phyloP scores from a whole-genome alignment of 1,140 invertebrate genomes.

The Ditylenchus dipsaci region DNA sequence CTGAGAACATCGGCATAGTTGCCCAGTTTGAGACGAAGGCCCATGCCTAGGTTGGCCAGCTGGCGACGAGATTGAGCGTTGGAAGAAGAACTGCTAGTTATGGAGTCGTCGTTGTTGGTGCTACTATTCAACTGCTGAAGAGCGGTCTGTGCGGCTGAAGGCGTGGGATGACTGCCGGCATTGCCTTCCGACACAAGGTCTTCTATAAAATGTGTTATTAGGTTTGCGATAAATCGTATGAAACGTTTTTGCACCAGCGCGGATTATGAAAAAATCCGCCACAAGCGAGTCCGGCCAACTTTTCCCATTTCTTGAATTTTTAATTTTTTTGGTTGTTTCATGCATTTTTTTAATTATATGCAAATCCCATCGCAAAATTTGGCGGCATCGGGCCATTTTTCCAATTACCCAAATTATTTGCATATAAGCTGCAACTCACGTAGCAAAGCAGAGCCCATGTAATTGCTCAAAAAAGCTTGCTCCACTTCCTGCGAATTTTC shows the following conservation, averaged over 20 bases:
- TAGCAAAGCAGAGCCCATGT: neutral
- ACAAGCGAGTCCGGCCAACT: too few relatives aligned
- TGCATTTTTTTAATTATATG: too few relatives aligned
- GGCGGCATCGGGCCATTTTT: too few relatives aligned
- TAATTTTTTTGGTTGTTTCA: too few relatives aligned
- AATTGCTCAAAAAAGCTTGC: neutral
- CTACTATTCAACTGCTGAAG: neutral
- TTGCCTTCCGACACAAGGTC: neutral
- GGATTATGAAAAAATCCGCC: too few relatives aligned
- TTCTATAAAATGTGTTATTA: neutral
- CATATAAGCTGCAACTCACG: neutral
- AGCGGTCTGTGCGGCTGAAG: neutral
- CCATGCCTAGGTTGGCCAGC: neutral
- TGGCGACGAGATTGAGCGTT: neutral
- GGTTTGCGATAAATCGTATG: too few relatives aligned
- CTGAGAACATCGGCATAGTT: slow-evolving; percentile 43
- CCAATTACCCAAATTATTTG: too few relatives aligned
- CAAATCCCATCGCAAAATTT: too few relatives aligned
- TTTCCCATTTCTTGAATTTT: too few relatives aligned
- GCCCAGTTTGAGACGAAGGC: neutral
- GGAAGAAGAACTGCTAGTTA: neutral
- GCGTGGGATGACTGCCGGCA: neutral
- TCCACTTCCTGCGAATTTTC: neutral
- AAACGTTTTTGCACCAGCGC: too few relatives aligned
- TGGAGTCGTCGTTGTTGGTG: neutral